Conservation (phyloP, 2,888 invertebrate species). For the Urechis unicinctus region DNA sequence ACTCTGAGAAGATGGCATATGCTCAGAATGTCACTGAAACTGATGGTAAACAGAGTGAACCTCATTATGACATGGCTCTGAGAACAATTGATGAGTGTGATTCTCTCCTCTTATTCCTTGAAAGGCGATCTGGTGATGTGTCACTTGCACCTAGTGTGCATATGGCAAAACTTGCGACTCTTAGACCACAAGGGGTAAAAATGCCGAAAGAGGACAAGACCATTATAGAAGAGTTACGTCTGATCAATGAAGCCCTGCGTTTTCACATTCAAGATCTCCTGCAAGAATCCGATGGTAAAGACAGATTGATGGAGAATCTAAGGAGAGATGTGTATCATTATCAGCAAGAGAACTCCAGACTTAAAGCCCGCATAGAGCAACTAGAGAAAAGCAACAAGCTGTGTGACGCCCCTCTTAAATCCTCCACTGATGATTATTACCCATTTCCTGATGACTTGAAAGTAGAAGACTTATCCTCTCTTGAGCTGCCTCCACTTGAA, state of each 20-base stretch:
- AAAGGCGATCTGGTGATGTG: constrained; percentile 8
- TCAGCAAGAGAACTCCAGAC: constrained; percentile 2
- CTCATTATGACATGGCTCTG: no score
- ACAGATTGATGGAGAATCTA: background rate
- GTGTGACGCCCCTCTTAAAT: background rate
- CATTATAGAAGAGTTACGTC: constrained; percentile 35
- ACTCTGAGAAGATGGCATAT: no score
- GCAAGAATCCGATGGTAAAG: constrained; percentile 27
- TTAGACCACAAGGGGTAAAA: constrained; percentile 16
- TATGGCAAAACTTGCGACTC: background rate
- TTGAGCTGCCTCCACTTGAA: constrained; percentile 58
- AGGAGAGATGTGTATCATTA: background rate
- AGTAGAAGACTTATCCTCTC: constrained; percentile 50
- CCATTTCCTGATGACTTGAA: constrained; percentile 7
- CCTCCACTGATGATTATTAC: constrained; percentile 4
- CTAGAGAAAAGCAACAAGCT: background rate
- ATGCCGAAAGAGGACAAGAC: constrained; percentile 32
- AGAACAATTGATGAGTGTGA: constrained; percentile 34
- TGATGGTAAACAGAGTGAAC: no score
- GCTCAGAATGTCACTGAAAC: no score
- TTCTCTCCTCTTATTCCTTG: constrained; percentile 30
- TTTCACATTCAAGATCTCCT: constrained; percentile 32
- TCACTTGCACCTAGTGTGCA: no score
- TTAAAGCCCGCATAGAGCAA: constrained; percentile 4
- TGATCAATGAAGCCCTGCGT: constrained; percentile 38